phyloP scores from a whole-genome alignment of 2,888 invertebrate genomes.

The Xestia xanthographa region DNA sequence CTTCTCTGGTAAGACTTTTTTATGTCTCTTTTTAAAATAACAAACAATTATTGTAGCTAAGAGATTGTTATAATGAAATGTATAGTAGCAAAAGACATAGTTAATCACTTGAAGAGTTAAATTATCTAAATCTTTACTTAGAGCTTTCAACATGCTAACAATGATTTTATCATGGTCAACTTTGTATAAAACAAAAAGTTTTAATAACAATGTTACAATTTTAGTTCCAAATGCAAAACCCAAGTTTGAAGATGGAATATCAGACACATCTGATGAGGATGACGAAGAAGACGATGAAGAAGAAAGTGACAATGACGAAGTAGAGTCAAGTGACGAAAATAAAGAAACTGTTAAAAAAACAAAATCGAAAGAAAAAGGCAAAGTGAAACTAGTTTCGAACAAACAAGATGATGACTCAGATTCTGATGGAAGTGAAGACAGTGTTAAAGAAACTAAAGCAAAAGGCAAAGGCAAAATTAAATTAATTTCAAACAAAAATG shows the following conservation, averaged over 20 bases:
- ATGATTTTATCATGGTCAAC: neutral
- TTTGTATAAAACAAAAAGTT: neutral
- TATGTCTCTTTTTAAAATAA: neutral
- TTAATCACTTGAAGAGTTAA: neutral
- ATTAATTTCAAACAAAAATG: slow-evolving; percentile 49
- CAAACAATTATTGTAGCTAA: neutral
- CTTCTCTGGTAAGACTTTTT: slow-evolving; percentile 77
- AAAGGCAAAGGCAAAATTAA: slow-evolving; percentile 48
- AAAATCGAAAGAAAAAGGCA: slow-evolving; percentile 29
- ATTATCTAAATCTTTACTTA: neutral
- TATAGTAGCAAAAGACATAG: neutral
- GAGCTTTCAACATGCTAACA: neutral
- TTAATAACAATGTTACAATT: slow-evolving; percentile 44
- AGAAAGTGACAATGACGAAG: slow-evolving; percentile 52
- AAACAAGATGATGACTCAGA: slow-evolving; percentile 35
- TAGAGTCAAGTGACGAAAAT: slow-evolving; percentile 31
- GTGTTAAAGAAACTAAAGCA: slow-evolving; percentile 31
- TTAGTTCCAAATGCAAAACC: slow-evolving; percentile 85
- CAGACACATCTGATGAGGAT: slow-evolving; percentile 82
- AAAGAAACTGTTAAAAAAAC: slow-evolving; percentile 20
- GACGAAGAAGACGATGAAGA: slow-evolving; percentile 74
- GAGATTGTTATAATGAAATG: neutral
- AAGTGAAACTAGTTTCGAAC: slow-evolving; percentile 41
- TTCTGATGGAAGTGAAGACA: slow-evolving; percentile 34
- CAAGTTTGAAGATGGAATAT: slow-evolving; percentile 84